These are phyloP conservation scores for Conger conger DNA, from an alignment of 2,113 vertebrate genomes.

Conservation along the genomic window DNA sequence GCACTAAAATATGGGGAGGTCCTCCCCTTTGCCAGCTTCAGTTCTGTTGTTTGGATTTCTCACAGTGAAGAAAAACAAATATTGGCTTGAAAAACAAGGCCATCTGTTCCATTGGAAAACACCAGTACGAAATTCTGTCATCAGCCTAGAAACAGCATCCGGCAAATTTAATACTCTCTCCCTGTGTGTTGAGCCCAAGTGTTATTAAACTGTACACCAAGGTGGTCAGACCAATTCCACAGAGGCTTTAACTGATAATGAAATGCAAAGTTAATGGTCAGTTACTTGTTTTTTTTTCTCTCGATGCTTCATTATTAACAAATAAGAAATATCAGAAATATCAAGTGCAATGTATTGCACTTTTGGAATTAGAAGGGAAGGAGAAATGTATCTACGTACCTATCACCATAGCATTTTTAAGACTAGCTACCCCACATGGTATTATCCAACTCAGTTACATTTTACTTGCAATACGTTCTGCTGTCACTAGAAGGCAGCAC, in stretches of 20 bases:
- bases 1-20: not conserved
- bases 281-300: not conserved
- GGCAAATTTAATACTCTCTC: not conserved
- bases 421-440: too few relatives aligned
- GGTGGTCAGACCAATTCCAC: not conserved
- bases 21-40: not conserved
- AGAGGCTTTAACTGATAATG: not conserved
- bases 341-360: too few relatives aligned
- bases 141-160: not conserved
- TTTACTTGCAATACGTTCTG: too few relatives aligned
- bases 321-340: not conserved
- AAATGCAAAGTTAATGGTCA: not conserved
- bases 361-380: too few relatives aligned
- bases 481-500: too few relatives aligned
- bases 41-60: not conserved
- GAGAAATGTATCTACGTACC: too few relatives aligned
- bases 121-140: not conserved
- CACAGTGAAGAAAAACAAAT: not conserved
- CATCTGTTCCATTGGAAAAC: slow-evolving; percentile 6
- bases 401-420: too few relatives aligned
- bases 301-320: not conserved
- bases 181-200: slow-evolving; percentile 1
- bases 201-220: not conserved
- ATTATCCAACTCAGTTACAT: too few relatives aligned
- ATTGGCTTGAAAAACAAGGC: not conserved